Conservation (phyloP, 2,888 invertebrate species). For the Petrolisthes manimaculis region DNA sequence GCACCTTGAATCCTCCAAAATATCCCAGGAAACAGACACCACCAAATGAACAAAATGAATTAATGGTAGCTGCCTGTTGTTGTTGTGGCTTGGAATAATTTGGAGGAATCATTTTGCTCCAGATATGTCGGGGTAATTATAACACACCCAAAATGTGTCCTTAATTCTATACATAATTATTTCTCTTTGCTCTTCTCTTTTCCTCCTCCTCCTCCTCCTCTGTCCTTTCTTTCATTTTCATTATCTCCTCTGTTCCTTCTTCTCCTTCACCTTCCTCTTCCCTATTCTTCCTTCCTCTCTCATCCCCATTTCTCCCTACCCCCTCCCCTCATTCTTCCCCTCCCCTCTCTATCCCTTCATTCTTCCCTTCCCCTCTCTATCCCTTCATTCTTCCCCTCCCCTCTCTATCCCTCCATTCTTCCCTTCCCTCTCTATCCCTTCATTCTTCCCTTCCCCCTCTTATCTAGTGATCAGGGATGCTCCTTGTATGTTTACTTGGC, state of each 20-base stretch:
- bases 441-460: background rate
- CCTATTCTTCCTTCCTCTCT: background rate
- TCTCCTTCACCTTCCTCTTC: too few relatives aligned
- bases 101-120: too few relatives aligned
- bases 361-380: background rate
- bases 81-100: too few relatives aligned
- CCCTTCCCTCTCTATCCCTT: background rate
- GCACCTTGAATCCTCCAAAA: too few relatives aligned
- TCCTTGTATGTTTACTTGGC: conserved; percentile 9
- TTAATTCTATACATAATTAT: too few relatives aligned
- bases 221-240: background rate
- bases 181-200: background rate
- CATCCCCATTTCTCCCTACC: background rate
- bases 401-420: background rate
- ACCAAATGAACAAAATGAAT: too few relatives aligned
- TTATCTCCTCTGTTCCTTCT: background rate
- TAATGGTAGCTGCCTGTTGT: too few relatives aligned
- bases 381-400: background rate
- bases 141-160: too few relatives aligned
- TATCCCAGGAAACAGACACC: too few relatives aligned
- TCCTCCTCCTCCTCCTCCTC: background rate
- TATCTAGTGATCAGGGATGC: conserved; percentile 13
- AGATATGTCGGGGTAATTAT: too few relatives aligned
- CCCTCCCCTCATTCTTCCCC: background rate
- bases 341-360: background rate